Percentiles rank a stretch among this genome's conserved stretches.
phyloP scores from a whole-genome alignment of 2,888 invertebrate genomes.

The Hartigia nigra region DNA sequence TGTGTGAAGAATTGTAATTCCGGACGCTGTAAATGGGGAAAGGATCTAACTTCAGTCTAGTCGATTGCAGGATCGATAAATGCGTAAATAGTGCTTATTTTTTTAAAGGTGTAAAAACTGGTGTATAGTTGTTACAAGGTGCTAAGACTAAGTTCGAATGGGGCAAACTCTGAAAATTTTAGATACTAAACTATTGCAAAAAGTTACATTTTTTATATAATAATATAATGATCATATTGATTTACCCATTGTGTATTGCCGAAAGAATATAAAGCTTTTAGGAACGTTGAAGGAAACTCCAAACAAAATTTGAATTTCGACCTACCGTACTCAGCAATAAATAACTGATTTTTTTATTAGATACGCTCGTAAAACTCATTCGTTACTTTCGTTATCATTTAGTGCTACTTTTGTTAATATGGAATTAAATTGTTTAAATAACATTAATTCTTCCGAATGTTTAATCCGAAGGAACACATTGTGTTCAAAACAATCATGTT shows the following conservation, averaged over 20 bases:
- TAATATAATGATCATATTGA: slow-evolving; percentile 29
- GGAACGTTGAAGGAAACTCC: slow-evolving; percentile 42
- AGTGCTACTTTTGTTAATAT: slow-evolving; percentile 37
- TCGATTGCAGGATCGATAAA: background rate
- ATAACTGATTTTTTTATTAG: slow-evolving; percentile 36
- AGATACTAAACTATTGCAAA: slow-evolving; percentile 31
- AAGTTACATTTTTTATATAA: slow-evolving; percentile 41
- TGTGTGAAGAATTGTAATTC: background rate
- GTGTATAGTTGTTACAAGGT: background rate
- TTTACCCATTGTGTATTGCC: slow-evolving; percentile 45
- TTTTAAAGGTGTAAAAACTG: background rate
- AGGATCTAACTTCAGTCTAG: background rate
- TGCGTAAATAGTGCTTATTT: background rate
- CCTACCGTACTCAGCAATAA: slow-evolving; percentile 27
- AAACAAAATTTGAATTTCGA: too few species aligned
- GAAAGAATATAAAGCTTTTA: slow-evolving; percentile 46
- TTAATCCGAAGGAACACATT: background rate
- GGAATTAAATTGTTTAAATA: slow-evolving; percentile 30
- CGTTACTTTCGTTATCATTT: slow-evolving; percentile 53
- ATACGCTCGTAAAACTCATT: slow-evolving; percentile 29
- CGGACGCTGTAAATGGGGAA: background rate
- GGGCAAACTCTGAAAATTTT: too few species aligned
- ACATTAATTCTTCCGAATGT: background rate
- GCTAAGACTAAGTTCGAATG: too few species aligned
- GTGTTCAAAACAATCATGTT: background rate